phyloP scores from a whole-genome alignment of 2,888 invertebrate species.

The Loripinus fragilis region DNA sequence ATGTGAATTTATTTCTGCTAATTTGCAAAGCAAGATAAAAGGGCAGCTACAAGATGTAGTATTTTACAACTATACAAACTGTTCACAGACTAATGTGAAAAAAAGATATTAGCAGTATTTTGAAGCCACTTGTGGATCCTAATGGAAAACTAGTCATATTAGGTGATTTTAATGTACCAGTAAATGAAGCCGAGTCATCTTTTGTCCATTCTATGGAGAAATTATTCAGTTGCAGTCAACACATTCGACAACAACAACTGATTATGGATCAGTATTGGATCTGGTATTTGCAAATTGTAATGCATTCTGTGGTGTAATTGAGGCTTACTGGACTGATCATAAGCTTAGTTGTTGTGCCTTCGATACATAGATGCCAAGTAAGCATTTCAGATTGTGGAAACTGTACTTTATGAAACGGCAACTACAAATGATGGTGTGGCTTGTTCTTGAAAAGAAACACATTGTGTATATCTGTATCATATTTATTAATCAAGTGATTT shows the following conservation, averaged over 20 bases:
- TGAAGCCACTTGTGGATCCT: neutral
- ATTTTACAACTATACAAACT: neutral
- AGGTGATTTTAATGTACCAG: neutral
- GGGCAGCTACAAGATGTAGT: neutral
- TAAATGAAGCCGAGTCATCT: neutral
- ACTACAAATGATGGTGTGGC: too few relatives aligned
- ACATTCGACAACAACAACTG: neutral
- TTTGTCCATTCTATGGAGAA: neutral
- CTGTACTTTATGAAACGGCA: too few relatives aligned
- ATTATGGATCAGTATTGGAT: neutral
- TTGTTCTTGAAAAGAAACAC: too few relatives aligned
- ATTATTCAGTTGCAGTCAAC: neutral
- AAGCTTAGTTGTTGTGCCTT: neutral
- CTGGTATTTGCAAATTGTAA: neutral
- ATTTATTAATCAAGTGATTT: too few relatives aligned
- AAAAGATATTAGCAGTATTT: neutral
- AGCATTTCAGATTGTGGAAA: too few relatives aligned
- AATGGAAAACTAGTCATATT: neutral
- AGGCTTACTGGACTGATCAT: slow-evolving; percentile 11
- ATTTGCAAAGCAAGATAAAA: neutral
- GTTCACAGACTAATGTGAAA: neutral
- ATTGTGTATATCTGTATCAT: too few relatives aligned
- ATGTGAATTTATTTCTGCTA: slow-evolving; percentile 1
- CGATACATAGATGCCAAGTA: neutral
- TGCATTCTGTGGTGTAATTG: neutral